Percentiles rank a stretch among this genome's conserved stretches.
Evolutionary conservation across 2,888 invertebrate genomes (phyloP).

Genomic region (Tetranychus truncatus): DNA sequence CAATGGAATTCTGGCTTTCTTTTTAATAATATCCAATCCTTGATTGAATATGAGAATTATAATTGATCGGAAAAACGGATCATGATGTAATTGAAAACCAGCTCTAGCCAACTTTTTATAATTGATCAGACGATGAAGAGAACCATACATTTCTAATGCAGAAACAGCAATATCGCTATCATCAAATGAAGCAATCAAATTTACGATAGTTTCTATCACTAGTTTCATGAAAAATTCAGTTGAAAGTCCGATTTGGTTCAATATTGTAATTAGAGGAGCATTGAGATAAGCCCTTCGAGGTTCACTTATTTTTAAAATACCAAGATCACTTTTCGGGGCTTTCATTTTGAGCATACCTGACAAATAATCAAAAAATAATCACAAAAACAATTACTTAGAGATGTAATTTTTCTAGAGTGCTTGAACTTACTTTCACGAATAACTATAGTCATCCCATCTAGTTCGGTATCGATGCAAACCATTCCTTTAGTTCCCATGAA

Average conservation of each 20-base stretch:
- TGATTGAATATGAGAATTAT: neutral
- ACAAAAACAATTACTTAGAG: too few relatives aligned
- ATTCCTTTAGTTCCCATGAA: constrained; percentile 28
- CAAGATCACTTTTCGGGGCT: neutral
- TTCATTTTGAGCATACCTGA: constrained; percentile 17
- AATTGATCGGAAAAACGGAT: neutral
- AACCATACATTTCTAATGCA: neutral
- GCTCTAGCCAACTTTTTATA: neutral
- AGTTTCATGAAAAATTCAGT: neutral
- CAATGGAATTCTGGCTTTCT: neutral
- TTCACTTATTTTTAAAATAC: neutral
- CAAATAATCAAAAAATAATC: too few relatives aligned
- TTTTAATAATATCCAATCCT: neutral
- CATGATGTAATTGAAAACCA: neutral
- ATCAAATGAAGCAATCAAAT: neutral
- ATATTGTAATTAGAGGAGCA: neutral
- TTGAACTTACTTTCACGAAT: constrained; percentile 27
- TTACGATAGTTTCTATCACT: neutral
- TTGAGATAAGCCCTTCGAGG: neutral
- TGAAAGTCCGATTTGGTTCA: neutral
- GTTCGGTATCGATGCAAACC: constrained; percentile 23
- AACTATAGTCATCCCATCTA: constrained; percentile 20
- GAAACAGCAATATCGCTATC: neutral
- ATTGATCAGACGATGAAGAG: neutral
- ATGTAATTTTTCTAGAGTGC: too few relatives aligned